phyloP scores from a whole-genome alignment of 2,888 invertebrate species.

The Willowsia nigromaculata region DNA sequence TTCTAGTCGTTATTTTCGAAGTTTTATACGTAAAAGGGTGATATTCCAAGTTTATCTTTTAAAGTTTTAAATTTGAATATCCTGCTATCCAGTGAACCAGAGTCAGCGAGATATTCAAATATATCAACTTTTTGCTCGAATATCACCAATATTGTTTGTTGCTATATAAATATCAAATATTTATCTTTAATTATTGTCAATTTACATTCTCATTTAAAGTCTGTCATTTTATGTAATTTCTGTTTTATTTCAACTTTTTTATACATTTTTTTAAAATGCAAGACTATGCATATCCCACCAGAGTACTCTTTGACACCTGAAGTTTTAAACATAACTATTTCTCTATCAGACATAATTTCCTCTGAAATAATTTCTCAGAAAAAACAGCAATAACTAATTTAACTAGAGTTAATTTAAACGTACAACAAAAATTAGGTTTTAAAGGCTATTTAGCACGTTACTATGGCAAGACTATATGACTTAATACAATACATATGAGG shows the following conservation, averaged over 20 bases:
- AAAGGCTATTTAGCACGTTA: neutral
- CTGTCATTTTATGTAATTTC: neutral
- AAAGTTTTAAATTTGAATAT: too few species aligned
- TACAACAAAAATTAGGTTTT: neutral
- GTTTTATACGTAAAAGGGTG: too few species aligned
- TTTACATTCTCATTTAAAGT: neutral
- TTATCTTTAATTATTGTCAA: neutral
- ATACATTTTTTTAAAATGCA: neutral
- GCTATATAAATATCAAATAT: neutral
- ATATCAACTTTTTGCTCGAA: neutral
- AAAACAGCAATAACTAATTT: slow-evolving; percentile 32
- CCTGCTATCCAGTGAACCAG: too few species aligned
- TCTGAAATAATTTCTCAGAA: neutral
- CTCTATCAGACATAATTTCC: neutral
- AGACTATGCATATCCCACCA: neutral
- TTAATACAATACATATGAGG: slow-evolving; percentile 29
- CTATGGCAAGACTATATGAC: neutral
- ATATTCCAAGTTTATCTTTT: neutral
- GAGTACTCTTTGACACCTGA: neutral
- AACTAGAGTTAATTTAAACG: neutral
- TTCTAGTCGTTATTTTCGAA: neutral
- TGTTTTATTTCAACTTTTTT: neutral
- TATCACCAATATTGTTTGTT: neutral
- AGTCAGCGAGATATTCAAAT: too few species aligned
- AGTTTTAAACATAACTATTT: neutral